Conservation (phyloP, 2,888 invertebrate species). For the Torymus texanus region DNA sequence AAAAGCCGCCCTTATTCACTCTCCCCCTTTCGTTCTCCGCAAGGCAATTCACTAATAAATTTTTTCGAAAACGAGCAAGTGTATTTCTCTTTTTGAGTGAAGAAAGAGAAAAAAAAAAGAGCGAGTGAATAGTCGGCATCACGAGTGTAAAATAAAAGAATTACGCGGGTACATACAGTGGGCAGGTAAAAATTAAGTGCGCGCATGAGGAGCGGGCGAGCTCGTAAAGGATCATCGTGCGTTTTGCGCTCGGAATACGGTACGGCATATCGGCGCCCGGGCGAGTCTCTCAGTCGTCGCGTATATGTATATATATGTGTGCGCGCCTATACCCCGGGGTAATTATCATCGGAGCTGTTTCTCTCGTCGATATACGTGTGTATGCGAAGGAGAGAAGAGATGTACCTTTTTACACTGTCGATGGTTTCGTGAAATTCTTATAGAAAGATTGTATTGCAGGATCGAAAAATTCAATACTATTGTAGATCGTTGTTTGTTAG, state of each 20-base stretch:
- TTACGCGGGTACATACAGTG: neutral
- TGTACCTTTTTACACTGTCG: slow-evolving; percentile 21
- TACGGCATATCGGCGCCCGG: slow-evolving; percentile 20
- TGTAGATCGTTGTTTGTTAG: too few relatives aligned
- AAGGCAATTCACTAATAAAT: slow-evolving; percentile 8
- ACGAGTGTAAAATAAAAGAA: neutral
- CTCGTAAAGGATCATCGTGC: slow-evolving; percentile 29
- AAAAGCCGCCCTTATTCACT: slow-evolving; percentile 5
- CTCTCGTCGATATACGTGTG: slow-evolving; percentile 19
- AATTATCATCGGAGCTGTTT: slow-evolving; percentile 38
- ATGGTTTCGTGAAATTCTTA: too few relatives aligned
- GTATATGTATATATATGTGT: too few relatives aligned
- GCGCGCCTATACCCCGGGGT: slow-evolving; percentile 2
- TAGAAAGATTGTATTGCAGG: too few relatives aligned
- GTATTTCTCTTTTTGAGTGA: neutral
- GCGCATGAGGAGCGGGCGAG: neutral
- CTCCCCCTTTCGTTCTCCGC: neutral
- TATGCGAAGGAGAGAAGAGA: neutral
- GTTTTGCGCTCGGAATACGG: slow-evolving; percentile 6
- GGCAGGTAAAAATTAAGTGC: slow-evolving; percentile 40
- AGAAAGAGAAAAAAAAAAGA: neutral
- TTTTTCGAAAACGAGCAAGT: slow-evolving; percentile 2
- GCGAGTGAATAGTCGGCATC: neutral
- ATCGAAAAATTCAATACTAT: too few relatives aligned
- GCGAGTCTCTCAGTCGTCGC: slow-evolving; percentile 2